Evolutionary conservation across 2,113 vertebrate species (phyloP).

Genomic region (Petaurus breviceps): DNA sequence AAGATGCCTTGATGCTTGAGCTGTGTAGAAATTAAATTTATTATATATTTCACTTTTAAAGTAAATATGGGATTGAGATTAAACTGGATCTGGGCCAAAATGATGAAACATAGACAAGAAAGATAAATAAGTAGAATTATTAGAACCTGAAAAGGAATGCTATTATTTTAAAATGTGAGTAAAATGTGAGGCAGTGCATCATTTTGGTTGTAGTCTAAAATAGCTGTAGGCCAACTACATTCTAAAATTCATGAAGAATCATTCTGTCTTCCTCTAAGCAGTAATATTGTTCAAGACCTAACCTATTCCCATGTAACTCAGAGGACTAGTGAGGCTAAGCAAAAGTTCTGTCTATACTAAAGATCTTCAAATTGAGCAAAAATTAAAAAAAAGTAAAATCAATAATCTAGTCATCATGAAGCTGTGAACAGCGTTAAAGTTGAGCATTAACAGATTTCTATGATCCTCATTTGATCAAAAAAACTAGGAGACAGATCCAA

Average conservation of each 20-base stretch:
- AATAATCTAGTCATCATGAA: not conserved
- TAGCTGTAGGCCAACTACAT: not conserved
- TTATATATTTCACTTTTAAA: not conserved
- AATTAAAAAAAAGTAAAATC: not conserved
- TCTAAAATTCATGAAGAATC: not conserved
- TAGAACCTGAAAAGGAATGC: not conserved
- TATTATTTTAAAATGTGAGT: conserved; percentile 36
- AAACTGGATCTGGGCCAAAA: not conserved
- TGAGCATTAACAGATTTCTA: not conserved
- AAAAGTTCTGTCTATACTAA: not conserved
- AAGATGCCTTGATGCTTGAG: not conserved
- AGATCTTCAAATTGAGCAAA: not conserved
- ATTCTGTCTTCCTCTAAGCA: not conserved
- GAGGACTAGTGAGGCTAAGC: not conserved
- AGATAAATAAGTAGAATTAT: not conserved
- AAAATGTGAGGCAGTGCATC: not conserved
- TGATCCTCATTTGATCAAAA: not conserved
- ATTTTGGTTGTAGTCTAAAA: not conserved
- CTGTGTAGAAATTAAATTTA: not conserved
- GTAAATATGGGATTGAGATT: not conserved
- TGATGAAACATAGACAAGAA: not conserved
- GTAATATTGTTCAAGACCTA: not conserved
- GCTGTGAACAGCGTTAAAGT: not conserved
- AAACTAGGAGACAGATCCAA: not conserved
- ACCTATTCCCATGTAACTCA: not conserved